Evolutionary conservation across 1,140 invertebrate species (phyloP).

Genomic region (Globodera ellingtonae): DNA sequence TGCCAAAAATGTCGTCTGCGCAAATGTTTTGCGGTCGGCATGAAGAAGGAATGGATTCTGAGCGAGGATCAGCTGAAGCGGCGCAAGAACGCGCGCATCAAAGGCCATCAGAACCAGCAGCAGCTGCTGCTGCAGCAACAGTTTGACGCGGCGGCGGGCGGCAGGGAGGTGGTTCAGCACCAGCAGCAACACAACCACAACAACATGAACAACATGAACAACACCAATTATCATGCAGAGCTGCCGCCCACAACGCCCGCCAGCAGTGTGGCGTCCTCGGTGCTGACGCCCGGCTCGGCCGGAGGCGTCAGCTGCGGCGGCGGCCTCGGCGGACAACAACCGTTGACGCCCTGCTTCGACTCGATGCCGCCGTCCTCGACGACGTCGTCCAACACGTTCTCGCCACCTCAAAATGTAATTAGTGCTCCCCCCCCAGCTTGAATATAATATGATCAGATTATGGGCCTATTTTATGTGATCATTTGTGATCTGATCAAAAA

Average conservation of each 20-base stretch:
- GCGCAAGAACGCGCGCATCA: constrained; percentile 78
- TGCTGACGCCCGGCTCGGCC: background rate
- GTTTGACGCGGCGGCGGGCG: background rate
- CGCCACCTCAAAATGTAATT: background rate
- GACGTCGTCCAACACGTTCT: background rate
- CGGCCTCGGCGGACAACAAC: too few relatives aligned
- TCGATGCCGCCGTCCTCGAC: too few relatives aligned
- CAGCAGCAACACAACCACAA: background rate
- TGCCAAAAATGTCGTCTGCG: constrained; percentile 52
- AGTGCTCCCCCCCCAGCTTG: too few relatives aligned
- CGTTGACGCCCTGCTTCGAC: background rate
- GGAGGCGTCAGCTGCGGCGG: background rate
- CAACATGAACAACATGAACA: background rate
- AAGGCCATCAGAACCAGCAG: constrained; percentile 65
- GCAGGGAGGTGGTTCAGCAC: background rate
- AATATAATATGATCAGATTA: too few relatives aligned
- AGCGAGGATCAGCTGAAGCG: constrained; percentile 84
- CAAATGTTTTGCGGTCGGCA: constrained; percentile 61
- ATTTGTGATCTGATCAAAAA: too few relatives aligned
- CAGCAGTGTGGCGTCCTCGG: background rate
- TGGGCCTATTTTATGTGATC: too few relatives aligned
- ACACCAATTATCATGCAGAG: background rate
- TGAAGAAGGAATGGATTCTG: constrained; percentile 94
- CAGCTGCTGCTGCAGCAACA: constrained; percentile 1
- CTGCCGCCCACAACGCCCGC: background rate